These are phyloP conservation scores for Agrypnus murinus DNA, from an alignment of 2,888 invertebrate species.

Conservation along the genomic window DNA sequence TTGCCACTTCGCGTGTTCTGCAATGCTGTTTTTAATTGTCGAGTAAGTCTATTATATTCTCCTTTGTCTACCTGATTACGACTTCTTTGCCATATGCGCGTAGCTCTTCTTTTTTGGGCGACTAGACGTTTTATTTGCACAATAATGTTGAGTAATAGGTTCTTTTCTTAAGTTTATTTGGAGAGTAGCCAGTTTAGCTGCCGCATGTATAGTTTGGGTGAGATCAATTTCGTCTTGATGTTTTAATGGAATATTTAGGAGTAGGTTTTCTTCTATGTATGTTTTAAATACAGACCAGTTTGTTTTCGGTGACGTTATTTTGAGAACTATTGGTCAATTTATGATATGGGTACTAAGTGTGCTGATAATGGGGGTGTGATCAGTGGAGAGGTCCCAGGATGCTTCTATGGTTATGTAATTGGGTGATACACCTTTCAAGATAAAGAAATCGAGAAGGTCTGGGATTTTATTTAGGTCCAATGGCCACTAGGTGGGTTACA, in stretches of 20 bases:
- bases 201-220: no score
- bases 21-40: neutral
- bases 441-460: no score
- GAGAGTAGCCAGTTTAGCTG: conserved; percentile 7
- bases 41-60: conserved; percentile 21
- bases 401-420: no score
- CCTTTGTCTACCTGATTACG: conserved; percentile 14
- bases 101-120: conserved; percentile 24
- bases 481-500: conserved; percentile 17
- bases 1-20: neutral
- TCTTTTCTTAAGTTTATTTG: conserved; percentile 19
- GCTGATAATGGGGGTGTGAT: no score
- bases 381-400: conserved; percentile 5
- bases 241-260: conserved; percentile 12
- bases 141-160: conserved; percentile 5
- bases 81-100: conserved; percentile 20
- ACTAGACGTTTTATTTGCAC: no score
- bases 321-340: conserved; percentile 14
- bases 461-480: no score
- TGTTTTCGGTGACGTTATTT: conserved; percentile 20
- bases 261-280: conserved; percentile 13
- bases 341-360: conserved; percentile 20
- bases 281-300: conserved; percentile 28
- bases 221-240: conserved; percentile 9
- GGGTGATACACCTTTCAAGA: conserved; percentile 15